Evolutionary conservation across 2,113 vertebrate species (phyloP).

Genomic region (Sisor rabdophorus): DNA sequence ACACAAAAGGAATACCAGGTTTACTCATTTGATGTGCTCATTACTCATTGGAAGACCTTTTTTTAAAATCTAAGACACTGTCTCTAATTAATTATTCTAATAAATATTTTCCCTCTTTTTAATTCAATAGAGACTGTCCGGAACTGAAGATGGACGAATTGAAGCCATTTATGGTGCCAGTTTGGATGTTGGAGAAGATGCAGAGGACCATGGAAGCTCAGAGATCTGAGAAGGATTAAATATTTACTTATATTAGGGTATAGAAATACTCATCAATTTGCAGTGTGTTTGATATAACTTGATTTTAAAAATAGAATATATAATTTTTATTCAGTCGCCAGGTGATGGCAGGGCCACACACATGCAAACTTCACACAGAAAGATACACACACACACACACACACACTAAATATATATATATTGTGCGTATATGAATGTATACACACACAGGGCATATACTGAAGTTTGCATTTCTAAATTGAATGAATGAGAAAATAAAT

Average conservation of each 20-base stretch:
- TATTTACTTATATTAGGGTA: background rate
- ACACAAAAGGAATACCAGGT: no score
- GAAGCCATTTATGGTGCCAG: conserved; percentile 83
- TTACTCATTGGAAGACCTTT: no score
- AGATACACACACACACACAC: no score
- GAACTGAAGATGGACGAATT: conserved; percentile 88
- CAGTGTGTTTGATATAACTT: background rate
- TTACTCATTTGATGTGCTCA: background rate
- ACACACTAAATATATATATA: no score
- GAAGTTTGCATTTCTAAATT: no score
- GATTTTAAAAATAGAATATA: background rate
- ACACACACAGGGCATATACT: no score
- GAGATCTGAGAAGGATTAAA: conserved; percentile 73
- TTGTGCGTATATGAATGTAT: no score
- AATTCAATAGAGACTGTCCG: conserved; percentile 73
- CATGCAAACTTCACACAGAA: no score
- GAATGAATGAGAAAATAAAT: no score
- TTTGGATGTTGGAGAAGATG: conserved; percentile 96
- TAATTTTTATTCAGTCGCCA: background rate
- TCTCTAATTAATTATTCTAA: background rate
- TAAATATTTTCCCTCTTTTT: background rate
- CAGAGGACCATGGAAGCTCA: conserved; percentile 86
- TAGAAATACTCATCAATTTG: no score
- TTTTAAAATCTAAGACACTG: background rate
- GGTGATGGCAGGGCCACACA: no score